Evolutionary conservation across 2,888 invertebrate species (phyloP).

Genomic region (Mesoligia furuncula): DNA sequence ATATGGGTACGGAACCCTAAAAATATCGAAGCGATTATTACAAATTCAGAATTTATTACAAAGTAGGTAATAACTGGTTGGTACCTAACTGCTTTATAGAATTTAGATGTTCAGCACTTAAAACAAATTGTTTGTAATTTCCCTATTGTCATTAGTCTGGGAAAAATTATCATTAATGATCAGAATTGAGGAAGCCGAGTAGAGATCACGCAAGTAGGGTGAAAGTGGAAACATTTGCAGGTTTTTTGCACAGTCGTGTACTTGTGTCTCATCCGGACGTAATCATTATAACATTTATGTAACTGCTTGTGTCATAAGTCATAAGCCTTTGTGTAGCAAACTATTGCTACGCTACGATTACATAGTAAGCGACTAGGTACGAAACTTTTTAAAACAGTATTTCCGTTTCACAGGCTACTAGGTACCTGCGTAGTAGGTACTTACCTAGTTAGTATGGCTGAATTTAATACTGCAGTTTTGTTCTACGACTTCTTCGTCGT

Average conservation of each 20-base stretch:
- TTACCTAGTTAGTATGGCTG: background rate
- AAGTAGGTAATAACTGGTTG: too few species aligned
- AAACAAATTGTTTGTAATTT: conserved; percentile 7
- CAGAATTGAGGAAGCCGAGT: conserved; percentile 27
- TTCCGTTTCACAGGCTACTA: background rate
- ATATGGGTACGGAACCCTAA: too few species aligned
- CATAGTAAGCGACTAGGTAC: background rate
- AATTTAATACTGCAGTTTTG: background rate
- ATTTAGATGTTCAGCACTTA: background rate
- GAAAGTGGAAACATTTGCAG: conserved; percentile 38
- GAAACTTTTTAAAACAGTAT: background rate
- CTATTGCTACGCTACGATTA: conserved; percentile 13
- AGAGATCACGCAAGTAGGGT: conserved; percentile 39
- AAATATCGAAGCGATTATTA: background rate
- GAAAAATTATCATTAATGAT: conserved; percentile 27
- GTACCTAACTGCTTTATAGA: background rate
- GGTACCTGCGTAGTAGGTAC: too few species aligned
- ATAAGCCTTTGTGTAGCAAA: conserved; percentile 23
- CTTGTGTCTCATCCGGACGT: conserved; percentile 30
- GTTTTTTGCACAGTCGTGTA: conserved; percentile 28
- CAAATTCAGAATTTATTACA: background rate
- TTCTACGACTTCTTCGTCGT: background rate
- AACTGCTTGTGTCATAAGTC: conserved; percentile 31
- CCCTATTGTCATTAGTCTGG: conserved; percentile 31
- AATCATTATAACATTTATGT: conserved; percentile 31